Evolutionary conservation across 2,113 vertebrate genomes (phyloP), one percentile per base, ranked within the genome.

Genomic region (Microcebus murinus): DNA sequence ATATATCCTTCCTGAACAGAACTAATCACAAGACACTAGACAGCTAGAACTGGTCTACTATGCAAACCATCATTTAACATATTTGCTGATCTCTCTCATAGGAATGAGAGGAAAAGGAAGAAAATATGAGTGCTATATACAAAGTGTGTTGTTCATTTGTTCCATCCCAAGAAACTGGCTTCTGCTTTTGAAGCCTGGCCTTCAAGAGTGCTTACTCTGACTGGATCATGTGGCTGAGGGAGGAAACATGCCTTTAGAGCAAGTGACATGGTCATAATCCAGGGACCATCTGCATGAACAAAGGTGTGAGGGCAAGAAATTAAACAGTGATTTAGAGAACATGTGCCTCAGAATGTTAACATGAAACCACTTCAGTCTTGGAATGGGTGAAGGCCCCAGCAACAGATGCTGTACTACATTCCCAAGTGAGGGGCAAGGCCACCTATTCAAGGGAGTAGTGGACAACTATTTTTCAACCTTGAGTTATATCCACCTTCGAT

Each of bases 271-370:
- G 59, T 94, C 57, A 90, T 23, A 83, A 93, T 76, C 52, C 55
- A 86, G 52, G 83, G 34, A 86, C 50, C 29, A 92, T 83, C 12
- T 85, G 34, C 50, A 80, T 63, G 42, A 95, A 95, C 50, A 92
- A 61, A 87, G 55, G 63, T 92, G 59, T 80, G 70, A 94, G 94
- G 65, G 48, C 76, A 94, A 83, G 48, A 92, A 95, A 96, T 87
- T 87, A 94, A 96, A 87, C 1, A 79, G 45, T 25, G 12, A 68
- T 36, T 36, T 93, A 29, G 59, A 93, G 74, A 84, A 73, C 36
- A 94, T 3, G 21, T 83, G 8, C 25, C 80, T 74, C 1, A 14
- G 10, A 52, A 18, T 74, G 7, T 94, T 74, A 85, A 91, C 87
- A 90, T 82, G 65, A 85, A 74, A 87, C n/a, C 6, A 91, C 23